These are phyloP conservation scores for Stenodema calcarata DNA, from an alignment of 2,888 invertebrate genomes.

Conservation along the genomic window DNA sequence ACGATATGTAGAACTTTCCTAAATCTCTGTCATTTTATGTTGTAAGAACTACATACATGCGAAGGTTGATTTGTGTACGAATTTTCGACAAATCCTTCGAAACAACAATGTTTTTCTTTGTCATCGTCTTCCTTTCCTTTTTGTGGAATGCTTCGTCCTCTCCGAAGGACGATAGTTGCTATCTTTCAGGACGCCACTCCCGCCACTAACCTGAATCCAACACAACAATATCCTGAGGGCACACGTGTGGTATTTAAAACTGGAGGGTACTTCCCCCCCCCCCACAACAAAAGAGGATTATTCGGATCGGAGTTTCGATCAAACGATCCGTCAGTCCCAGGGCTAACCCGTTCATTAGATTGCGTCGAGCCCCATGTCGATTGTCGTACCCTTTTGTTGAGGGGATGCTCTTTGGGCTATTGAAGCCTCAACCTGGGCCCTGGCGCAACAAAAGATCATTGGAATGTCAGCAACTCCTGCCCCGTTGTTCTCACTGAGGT, in stretches of 20 bases:
- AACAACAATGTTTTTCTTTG: not conserved
- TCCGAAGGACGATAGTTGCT: not conserved
- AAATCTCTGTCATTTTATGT: no score
- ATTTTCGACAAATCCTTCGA: no score
- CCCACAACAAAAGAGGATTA: not conserved
- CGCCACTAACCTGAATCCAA: not conserved
- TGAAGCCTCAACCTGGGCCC: not conserved
- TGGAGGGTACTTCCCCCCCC: no score
- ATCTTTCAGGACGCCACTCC: not conserved
- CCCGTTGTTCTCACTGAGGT: not conserved
- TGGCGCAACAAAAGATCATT: not conserved
- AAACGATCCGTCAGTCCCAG: not conserved
- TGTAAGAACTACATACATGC: no score
- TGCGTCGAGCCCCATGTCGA: not conserved
- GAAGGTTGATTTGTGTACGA: no score
- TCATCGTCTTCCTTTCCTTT: not conserved
- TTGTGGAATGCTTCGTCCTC: not conserved
- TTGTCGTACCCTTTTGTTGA: not conserved
- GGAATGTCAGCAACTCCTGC: not conserved
- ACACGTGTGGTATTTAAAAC: not conserved
- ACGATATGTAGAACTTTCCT: no score
- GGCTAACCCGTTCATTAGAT: not conserved
- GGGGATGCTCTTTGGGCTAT: not conserved
- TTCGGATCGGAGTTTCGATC: not conserved
- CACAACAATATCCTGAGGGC: not conserved